Evolutionary conservation across 2,888 invertebrate species (phyloP).

Genomic region (Schrankia costaestrigalis): DNA sequence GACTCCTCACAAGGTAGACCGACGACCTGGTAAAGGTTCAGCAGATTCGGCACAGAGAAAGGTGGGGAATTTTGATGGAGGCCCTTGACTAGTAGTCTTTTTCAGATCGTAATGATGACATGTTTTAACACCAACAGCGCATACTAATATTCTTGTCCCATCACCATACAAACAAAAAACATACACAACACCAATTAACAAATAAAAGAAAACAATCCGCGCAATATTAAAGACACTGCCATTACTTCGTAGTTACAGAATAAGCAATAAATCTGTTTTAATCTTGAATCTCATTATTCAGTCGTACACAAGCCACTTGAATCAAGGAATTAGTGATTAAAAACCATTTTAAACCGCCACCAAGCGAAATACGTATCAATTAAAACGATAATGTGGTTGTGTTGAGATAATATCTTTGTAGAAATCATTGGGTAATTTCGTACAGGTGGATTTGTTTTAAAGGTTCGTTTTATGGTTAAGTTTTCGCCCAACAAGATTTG

Average conservation of each 20-base stretch:
- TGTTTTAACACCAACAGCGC: too few species aligned
- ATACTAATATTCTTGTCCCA: too few species aligned
- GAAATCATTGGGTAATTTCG: constrained; percentile 7
- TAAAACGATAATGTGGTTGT: constrained; percentile 59
- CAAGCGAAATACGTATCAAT: constrained; percentile 57
- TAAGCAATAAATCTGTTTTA: constrained; percentile 31
- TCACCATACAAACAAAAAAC: not conserved
- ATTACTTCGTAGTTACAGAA: constrained; percentile 7
- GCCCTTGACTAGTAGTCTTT: too few species aligned
- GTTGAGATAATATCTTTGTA: constrained; percentile 21
- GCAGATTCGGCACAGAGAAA: too few species aligned
- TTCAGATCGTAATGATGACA: too few species aligned
- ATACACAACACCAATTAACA: constrained; percentile 1
- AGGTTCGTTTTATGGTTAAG: not conserved
- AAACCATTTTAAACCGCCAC: constrained; percentile 32
- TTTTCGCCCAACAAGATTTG: too few species aligned
- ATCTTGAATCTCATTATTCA: constrained; percentile 28
- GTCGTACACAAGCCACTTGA: constrained; percentile 17
- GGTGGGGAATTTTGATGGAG: too few species aligned
- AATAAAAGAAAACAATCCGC: constrained; percentile 3
- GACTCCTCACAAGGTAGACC: too few species aligned
- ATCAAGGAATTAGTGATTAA: constrained; percentile 38
- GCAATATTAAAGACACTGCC: constrained; percentile 7
- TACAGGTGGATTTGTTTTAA: constrained; percentile 1
- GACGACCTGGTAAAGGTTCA: too few species aligned